These are phyloP conservation scores for Antheraea yamamai DNA, from an alignment of 2,888 invertebrate genomes.

Conservation along the genomic window DNA sequence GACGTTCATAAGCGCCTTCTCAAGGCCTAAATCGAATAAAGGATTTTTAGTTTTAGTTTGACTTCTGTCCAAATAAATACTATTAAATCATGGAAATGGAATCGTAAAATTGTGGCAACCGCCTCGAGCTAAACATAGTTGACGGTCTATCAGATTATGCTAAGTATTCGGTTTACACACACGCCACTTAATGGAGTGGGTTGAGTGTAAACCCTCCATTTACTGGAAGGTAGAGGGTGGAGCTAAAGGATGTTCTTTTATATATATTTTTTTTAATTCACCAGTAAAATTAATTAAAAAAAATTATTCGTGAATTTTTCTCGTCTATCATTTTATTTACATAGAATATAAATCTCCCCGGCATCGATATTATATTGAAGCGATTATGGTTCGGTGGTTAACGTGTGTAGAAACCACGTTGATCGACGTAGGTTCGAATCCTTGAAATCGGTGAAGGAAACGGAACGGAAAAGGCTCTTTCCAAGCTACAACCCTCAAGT, in stretches of 20 bases:
- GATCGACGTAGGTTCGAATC: too few relatives aligned
- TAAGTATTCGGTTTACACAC: conserved; percentile 15
- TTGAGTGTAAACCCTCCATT: conserved; percentile 15
- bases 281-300: not conserved
- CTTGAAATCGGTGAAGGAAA: too few relatives aligned
- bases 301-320: not conserved
- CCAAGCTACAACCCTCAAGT: too few relatives aligned
- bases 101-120: not conserved
- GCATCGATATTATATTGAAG: too few relatives aligned
- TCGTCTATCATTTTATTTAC: too few relatives aligned
- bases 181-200: conserved; percentile 24
- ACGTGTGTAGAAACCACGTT: too few relatives aligned
- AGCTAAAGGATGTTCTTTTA: not conserved
- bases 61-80: not conserved
- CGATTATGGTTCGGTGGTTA: too few relatives aligned
- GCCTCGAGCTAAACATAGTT: not conserved
- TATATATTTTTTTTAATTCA: not conserved
- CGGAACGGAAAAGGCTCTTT: too few relatives aligned
- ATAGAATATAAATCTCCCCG: too few relatives aligned
- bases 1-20: too few relatives aligned
- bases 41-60: too few relatives aligned
- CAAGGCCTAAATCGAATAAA: too few relatives aligned
- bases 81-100: not conserved
- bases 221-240: not conserved
- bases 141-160: not conserved